Conservation (phyloP, 23 tunicate genomes). For the Ascidia mentula region DNA sequence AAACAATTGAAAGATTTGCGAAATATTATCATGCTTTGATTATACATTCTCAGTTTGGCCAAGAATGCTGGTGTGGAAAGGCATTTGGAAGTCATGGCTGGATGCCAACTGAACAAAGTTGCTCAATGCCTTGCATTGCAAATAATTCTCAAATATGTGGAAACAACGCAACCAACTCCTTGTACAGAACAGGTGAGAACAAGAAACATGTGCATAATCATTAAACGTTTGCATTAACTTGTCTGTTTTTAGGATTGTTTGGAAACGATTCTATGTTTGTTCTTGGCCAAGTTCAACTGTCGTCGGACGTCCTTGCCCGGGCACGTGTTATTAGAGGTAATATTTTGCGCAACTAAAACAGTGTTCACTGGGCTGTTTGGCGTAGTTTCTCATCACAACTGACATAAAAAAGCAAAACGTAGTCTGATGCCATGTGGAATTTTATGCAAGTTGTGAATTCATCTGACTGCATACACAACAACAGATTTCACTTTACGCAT, state of each 20-base stretch:
- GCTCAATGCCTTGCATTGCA: background rate
- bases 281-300: background rate
- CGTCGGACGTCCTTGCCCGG: background rate
- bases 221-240: background rate
- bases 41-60: background rate
- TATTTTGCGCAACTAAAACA: no score
- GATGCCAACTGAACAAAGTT: background rate
- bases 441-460: no score
- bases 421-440: no score
- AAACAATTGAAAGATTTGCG: no score
- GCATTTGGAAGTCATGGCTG: background rate
- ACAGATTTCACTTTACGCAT: no score
- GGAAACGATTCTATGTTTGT: constrained; percentile 1
- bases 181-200: background rate
- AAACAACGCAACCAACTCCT: constrained; percentile 5
- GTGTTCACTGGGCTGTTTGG: no score
- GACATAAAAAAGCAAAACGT: no score
- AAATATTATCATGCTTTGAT: no score
- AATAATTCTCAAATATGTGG: background rate
- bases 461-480: no score
- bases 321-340: background rate
- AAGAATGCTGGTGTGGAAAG: background rate
- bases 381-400: no score
- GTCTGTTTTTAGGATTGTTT: background rate
- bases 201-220: background rate